Percentiles rank a stretch among this genome's conserved stretches.
These are phyloP conservation scores for Diplosoma virens DNA, from an alignment of 23 tunicate species.

Conservation along the genomic window DNA sequence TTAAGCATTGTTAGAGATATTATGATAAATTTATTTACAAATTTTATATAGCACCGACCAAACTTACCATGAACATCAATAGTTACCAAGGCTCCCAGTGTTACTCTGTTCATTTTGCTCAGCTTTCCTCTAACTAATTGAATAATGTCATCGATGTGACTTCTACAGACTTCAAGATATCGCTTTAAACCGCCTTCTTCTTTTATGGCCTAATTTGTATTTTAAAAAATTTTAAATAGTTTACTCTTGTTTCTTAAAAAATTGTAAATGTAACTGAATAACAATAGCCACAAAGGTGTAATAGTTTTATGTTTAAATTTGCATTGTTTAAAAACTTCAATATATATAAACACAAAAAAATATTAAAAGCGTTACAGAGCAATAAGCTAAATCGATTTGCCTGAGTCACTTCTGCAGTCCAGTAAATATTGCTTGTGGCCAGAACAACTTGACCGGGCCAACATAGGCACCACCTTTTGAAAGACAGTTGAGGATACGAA, in stretches of 20 bases:
- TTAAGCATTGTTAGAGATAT: too few relatives aligned
- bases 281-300: too few relatives aligned
- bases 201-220: conserved; percentile 46
- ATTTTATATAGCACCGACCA: too few relatives aligned
- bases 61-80: conserved; percentile 89
- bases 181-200: conserved; percentile 56
- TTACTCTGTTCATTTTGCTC: conserved; percentile 83
- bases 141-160: conserved; percentile 87
- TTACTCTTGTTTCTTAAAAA: too few relatives aligned
- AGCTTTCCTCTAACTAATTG: conserved; percentile 84
- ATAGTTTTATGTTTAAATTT: neutral
- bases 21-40: too few relatives aligned
- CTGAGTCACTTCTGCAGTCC: conserved; percentile 92
- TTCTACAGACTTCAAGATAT: conserved; percentile 62
- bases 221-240: too few relatives aligned
- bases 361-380: too few relatives aligned
- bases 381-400: conserved; percentile 13
- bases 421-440: conserved; percentile 80
- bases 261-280: too few relatives aligned
- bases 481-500: conserved; percentile 58
- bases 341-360: too few relatives aligned
- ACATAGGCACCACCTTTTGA: conserved; percentile 74
- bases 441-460: conserved; percentile 92
- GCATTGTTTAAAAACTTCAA: too few relatives aligned
- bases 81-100: conserved; percentile 85